Evolutionary conservation across 2,888 invertebrate species (phyloP).

Genomic region (Allygus modestus): DNA sequence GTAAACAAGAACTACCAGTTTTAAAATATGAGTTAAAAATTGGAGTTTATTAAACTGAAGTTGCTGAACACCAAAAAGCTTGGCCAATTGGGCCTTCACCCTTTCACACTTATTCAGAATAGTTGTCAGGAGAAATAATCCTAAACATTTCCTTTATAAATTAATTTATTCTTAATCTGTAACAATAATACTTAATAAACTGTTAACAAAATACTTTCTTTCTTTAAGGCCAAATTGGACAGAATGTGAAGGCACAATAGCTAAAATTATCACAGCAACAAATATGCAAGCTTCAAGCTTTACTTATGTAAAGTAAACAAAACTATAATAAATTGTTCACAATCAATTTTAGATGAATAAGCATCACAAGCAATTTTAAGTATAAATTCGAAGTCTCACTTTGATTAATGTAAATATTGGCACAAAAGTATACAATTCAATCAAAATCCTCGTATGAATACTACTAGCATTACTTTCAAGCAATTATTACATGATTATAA

Average conservation of each 20-base stretch:
- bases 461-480: too few species aligned
- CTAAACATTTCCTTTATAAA: not conserved
- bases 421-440: not conserved
- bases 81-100: too few species aligned
- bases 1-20: too few species aligned
- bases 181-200: too few species aligned
- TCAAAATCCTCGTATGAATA: not conserved
- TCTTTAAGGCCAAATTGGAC: not conserved
- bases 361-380: not conserved
- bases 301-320: not conserved
- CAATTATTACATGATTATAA: not conserved
- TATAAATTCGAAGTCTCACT: conserved; percentile 33
- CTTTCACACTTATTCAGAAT: too few species aligned
- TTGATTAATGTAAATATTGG: conserved; percentile 34
- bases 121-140: too few species aligned
- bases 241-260: conserved; percentile 38
- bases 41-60: too few species aligned
- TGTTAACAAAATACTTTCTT: conserved; percentile 27
- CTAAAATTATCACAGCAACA: conserved; percentile 43
- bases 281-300: conserved; percentile 8
- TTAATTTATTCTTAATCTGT: not conserved
- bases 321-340: not conserved
- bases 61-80: too few species aligned
- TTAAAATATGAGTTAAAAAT: too few species aligned
- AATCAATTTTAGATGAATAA: not conserved